A percentile compares a stretch with the other conserved stretches of the same genome.
These are phyloP conservation scores for Ursus arctos DNA, from an alignment of 2,113 vertebrate genomes.

Conservation along the genomic window DNA sequence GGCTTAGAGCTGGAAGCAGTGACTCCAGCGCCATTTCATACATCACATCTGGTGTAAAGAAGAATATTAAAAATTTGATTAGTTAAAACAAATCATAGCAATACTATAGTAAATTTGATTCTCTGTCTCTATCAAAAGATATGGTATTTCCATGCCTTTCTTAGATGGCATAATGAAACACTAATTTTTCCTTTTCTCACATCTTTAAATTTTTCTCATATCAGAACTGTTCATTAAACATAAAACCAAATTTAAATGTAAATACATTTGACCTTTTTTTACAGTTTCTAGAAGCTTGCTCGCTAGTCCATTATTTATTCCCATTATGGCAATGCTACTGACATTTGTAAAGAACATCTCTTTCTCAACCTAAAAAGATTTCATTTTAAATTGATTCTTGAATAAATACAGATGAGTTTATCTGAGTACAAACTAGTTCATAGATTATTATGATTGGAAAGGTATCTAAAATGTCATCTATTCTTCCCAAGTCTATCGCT, in stretches of 20 bases:
- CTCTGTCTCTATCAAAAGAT: slow-evolving; percentile 47
- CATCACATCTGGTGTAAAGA: slow-evolving; percentile 63
- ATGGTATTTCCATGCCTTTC: neutral
- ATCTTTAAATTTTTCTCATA: slow-evolving; percentile 29
- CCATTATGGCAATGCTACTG: neutral
- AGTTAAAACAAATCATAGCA: slow-evolving; percentile 64
- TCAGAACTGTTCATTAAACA: neutral
- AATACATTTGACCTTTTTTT: slow-evolving; percentile 41
- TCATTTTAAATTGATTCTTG: slow-evolving; percentile 48
- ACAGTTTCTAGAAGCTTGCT: neutral
- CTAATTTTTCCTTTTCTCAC: slow-evolving; percentile 33
- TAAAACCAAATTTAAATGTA: slow-evolving; percentile 35
- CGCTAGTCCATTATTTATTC: neutral
- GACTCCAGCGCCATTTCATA: neutral
- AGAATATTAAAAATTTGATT: slow-evolving; percentile 41
- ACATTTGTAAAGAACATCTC: neutral
- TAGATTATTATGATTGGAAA: neutral
- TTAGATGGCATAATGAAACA: slow-evolving; percentile 48
- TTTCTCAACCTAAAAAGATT: neutral
- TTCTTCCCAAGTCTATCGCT: neutral
- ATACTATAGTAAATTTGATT: slow-evolving; percentile 55
- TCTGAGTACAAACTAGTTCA: neutral
- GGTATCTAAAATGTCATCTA: neutral
- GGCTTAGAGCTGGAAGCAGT: neutral
- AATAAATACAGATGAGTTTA: neutral